Base-by-base conservation (phyloP, 1,140 invertebrate genomes). In the Orius insidiosus region DNA sequence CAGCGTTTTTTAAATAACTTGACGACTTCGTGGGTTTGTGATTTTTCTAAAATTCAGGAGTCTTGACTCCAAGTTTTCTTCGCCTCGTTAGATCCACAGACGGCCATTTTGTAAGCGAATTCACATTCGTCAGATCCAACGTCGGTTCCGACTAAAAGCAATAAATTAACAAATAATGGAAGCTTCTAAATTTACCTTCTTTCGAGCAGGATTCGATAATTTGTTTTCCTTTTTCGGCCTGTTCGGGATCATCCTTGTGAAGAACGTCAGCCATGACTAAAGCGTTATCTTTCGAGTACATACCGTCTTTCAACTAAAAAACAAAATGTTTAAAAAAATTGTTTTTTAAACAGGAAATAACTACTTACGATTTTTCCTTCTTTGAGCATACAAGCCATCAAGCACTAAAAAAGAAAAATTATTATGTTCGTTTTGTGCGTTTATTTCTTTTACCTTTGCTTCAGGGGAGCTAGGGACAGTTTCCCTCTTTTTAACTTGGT, bases 331-430 rank as follows among this genome's bases (percentile, higher is more conserved):
- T 15, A 13, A 45, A 32, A 7, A 7, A 6, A 5, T 8, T 24
- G 5, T 13, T 40, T 40, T 10, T 15, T 15, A 40, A 5, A 10
- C 2, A 19, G n/a, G n/a, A n/a, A 3, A 33, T 1, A 41, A 41
- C 5, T 2, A 45, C 44, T 45, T 39, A 49, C 47, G 8, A 49
- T 39, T 45, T 49, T 49, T 19, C 32, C 41, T 45, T 49, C 47
- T 19, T 49, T 40, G 14, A 49, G n/a, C 33, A 49, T 45, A 18
- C 47, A 49, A n/a, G 47, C 47, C 6, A 49, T 34, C n/a, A 45
- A 18, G 30, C 47, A 49, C 47, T 49, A 30, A 39, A 49, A 49
- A 11, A 3, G n/a, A 45, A n/a, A 44, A 40, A 32, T 24, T 40
- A 10, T 40, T 6, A 5, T n/a, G n/a, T n/a, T n/a, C n/a, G n/a